These are phyloP conservation scores for Aphidius colemani DNA, from an alignment of 2,888 invertebrate species.

Conservation along the genomic window DNA sequence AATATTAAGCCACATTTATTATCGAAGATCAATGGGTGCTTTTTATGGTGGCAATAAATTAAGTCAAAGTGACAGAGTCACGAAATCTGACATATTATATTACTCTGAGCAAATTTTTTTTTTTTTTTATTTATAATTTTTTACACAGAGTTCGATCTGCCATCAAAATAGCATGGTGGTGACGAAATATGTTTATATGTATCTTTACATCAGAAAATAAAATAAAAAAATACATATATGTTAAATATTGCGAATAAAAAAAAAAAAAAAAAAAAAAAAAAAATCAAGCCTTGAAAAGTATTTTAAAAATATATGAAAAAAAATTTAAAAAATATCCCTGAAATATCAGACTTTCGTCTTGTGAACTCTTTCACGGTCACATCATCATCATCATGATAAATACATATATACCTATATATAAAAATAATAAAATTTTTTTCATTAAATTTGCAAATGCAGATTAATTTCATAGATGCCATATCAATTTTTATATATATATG, in stretches of 20 bases:
- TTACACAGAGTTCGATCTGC: too few relatives aligned
- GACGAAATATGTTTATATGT: background rate
- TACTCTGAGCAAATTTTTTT: too few relatives aligned
- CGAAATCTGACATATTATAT: too few relatives aligned
- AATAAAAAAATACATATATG: background rate
- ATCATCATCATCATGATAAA: background rate
- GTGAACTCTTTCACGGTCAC: constrained; percentile 13
- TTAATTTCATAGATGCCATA: constrained; percentile 22
- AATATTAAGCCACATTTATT: too few relatives aligned
- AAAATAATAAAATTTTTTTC: background rate
- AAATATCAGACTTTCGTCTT: constrained; percentile 7
- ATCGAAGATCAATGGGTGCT: too few relatives aligned
- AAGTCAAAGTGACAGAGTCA: too few relatives aligned
- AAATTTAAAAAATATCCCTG: background rate
- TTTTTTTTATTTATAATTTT: too few relatives aligned
- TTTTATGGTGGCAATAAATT: too few relatives aligned
- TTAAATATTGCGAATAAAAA: background rate
- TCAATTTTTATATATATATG: too few relatives aligned
- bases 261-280: too few relatives aligned
- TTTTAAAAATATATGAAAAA: constrained; percentile 4
- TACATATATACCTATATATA: too few relatives aligned
- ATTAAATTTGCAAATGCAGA: constrained; percentile 23
- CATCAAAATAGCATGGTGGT: constrained; percentile 1
- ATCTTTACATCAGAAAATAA: background rate
- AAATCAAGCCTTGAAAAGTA: constrained; percentile 1